Conservation (phyloP, 2,797 vertebrate genomes). For the Diplodus sargus region DNA sequence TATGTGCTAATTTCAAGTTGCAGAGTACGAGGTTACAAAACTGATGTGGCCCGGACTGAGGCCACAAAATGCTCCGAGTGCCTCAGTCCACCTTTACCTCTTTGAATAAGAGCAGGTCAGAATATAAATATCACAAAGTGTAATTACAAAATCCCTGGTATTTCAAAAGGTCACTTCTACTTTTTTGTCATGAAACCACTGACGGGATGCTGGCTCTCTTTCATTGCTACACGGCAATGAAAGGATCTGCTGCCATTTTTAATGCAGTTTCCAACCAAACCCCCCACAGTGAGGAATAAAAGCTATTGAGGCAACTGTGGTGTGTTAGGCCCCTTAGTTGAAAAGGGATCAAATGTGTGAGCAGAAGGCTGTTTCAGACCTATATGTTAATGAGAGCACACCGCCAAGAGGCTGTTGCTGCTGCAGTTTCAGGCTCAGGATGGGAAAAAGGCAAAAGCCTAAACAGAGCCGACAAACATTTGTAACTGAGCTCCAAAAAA, state of each 20-base stretch:
- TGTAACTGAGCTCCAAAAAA: conserved; percentile 15
- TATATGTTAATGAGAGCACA: conserved; percentile 70
- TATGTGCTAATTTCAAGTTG: conserved; percentile 43
- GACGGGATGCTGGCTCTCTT: conserved; percentile 32
- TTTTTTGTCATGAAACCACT: conserved; percentile 36
- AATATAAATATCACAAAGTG: conserved; percentile 61
- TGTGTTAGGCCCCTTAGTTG: conserved; percentile 62
- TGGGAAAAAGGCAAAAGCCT: conserved; percentile 28
- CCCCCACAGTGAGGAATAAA: conserved; percentile 64
- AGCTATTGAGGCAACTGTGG: conserved; percentile 63
- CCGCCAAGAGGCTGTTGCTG: conserved; percentile 58
- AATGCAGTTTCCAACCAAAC: conserved; percentile 36
- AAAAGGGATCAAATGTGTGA: conserved; percentile 72
- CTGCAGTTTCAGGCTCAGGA: conserved; percentile 41
- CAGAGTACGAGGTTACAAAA: conserved; percentile 31
- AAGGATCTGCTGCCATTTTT: conserved; percentile 52
- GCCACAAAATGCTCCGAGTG: conserved; percentile 43
- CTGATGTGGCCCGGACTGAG: conserved; percentile 16
- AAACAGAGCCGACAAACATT: conserved; percentile 45
- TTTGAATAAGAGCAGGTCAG: conserved; percentile 49
- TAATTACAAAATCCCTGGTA: conserved; percentile 56
- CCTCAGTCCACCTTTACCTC: conserved; percentile 42
- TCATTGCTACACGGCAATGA: conserved; percentile 29
- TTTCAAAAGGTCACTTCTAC: conserved; percentile 60
- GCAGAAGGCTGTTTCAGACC: conserved; percentile 61